These are phyloP conservation scores for Chelonus formosanus DNA, from an alignment of 2,888 invertebrate species.

Conservation along the genomic window DNA sequence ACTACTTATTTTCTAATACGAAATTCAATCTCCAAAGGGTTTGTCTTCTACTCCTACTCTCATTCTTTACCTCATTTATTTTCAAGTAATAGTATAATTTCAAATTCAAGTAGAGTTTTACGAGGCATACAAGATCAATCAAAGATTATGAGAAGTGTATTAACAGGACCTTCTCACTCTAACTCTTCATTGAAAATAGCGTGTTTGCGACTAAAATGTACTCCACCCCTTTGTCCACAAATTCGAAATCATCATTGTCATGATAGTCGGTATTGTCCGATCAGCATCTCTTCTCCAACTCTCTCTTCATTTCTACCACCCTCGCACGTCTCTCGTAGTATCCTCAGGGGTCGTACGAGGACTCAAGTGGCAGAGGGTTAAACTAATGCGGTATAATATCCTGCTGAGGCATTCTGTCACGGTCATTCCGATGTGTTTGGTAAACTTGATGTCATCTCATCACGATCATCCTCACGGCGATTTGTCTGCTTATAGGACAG, in stretches of 20 bases:
- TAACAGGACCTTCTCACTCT: too few species aligned
- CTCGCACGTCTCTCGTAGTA: constrained; percentile 12
- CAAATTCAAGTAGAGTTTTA: too few species aligned
- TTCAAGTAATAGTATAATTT: too few species aligned
- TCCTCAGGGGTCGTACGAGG: constrained; percentile 20
- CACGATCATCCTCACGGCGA: too few species aligned
- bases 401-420: constrained; percentile 30
- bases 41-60: neutral
- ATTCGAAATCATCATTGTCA: constrained; percentile 39
- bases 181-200: too few species aligned
- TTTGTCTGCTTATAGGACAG: too few species aligned
- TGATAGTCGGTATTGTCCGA: constrained; percentile 35
- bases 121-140: too few species aligned
- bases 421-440: constrained; percentile 23
- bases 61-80: neutral
- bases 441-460: constrained; percentile 16
- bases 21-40: too few species aligned
- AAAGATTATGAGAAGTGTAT: too few species aligned
- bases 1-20: too few species aligned
- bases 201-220: too few species aligned
- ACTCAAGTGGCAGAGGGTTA: constrained; percentile 39
- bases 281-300: constrained; percentile 20
- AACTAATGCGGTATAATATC: constrained; percentile 28
- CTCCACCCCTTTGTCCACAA: constrained; percentile 17
- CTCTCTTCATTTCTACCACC: constrained; percentile 12